These are phyloP conservation scores for Caenorhabditis uteleia DNA, from an alignment of 2,888 invertebrate species.

Conservation along the genomic window DNA sequence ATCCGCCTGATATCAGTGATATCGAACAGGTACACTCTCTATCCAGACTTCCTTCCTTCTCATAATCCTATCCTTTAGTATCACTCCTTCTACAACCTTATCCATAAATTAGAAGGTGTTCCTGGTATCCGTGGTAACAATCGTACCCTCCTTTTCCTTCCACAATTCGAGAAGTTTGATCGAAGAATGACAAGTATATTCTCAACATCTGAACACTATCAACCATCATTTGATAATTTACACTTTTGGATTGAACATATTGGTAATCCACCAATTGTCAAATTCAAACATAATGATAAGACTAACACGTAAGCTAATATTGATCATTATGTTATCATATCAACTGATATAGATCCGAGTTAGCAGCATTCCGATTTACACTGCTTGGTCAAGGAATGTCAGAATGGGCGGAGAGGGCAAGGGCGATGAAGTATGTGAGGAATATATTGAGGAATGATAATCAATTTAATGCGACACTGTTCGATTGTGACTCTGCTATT, in stretches of 20 bases:
- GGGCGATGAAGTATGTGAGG: constrained; percentile 43
- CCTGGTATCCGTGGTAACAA: constrained; percentile 59
- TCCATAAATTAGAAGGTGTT: constrained; percentile 54
- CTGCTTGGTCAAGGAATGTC: constrained; percentile 62
- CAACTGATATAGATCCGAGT: constrained; percentile 15
- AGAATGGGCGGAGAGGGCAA: constrained; percentile 66
- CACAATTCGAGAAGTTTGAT: constrained; percentile 60
- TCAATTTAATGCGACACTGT: constrained; percentile 64
- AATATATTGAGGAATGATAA: constrained; percentile 38
- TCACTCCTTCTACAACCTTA: constrained; percentile 43
- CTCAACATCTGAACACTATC: constrained; percentile 32
- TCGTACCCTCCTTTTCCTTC: constrained; percentile 60
- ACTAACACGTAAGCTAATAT: neutral
- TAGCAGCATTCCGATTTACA: constrained; percentile 59
- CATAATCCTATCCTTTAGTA: too few relatives aligned
- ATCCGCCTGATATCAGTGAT: constrained; percentile 61
- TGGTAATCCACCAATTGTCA: constrained; percentile 61
- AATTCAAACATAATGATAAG: constrained; percentile 16
- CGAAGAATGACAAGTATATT: constrained; percentile 17
- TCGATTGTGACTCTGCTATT: constrained; percentile 65
- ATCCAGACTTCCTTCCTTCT: too few relatives aligned
- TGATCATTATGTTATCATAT: too few relatives aligned
- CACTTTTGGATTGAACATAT: constrained; percentile 55
- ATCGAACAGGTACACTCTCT: constrained; percentile 36
- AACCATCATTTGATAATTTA: constrained; percentile 54